Base-by-base conservation (phyloP, 2,888 invertebrate genomes). In the Auanema freiburgensis region DNA sequence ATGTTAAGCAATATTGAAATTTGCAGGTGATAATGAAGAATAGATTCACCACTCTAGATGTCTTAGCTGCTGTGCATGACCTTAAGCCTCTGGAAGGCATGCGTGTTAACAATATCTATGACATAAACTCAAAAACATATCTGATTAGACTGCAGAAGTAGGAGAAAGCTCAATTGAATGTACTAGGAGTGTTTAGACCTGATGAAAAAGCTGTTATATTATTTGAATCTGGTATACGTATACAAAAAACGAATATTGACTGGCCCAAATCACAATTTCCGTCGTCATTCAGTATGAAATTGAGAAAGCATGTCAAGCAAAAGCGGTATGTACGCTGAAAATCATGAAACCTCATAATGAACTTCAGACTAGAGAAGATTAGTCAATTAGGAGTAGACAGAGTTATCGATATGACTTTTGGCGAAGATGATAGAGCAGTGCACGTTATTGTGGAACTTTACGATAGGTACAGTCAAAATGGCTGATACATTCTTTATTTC, bases 61-160 rank as follows among this genome's bases (percentile, higher is more conserved):
- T 97, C 71, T 89, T 92, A 74, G 93, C 93, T 83, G 90, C 90
- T 79, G 88, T 94, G 59, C 89, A 90, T 54, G 96, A 96, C 85
- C 86, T 96, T 25, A 67, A 74, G 33, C 65, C 65, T 25, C 55
- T 68, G 54, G 59, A 59, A 21, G 72, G 71, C 60, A 57, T 62
- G 58, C 88, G 97, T 79, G 93, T 98, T 4, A 91, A 92, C 84
- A 96, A 98, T 87, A 90, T 98, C 43, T 99, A 99, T 85, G 97
- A 98, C 84, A 90, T 98, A 76, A 96, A 98, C 86, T 91, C 90
- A 85, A 93, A 92, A 84, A 94, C 95, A 0, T 99, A 97, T 85
- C 88, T 98, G 50, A 91, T 98, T 72, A 90, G 85, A 72, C 77
- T 88, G n/a, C 84, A 84, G 58, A 86, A 84, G 87, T 87, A 79